Base-by-base conservation (phyloP, 2,113 vertebrate genomes). In the Chamaetylas fuelleborni region DNA sequence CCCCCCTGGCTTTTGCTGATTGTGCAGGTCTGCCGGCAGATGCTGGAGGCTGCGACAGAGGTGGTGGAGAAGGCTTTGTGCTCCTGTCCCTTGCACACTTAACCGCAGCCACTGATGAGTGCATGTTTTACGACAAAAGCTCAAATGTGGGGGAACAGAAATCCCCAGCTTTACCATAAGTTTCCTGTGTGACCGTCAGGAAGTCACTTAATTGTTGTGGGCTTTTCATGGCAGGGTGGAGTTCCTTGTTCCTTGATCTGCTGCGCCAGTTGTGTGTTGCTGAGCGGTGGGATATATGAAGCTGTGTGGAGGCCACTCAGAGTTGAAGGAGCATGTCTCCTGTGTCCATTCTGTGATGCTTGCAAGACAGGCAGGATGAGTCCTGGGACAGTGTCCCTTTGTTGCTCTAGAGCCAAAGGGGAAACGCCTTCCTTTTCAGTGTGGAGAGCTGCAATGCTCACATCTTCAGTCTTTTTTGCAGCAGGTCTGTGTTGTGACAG, bases 11-110 rank as follows among this genome's bases (percentile, higher is more conserved):
- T 81, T 64, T n/a, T 94, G 86, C 79, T 93, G 88, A 83, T 66
- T 45, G 43, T 78, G 86, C 76, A 70, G 67, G 53, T 88, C 80
- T 92, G 79, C 58, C 62, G 76, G 79, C 85, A 94, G 71, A 61
- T 90, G 70, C 70, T 88, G 90, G 62, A 29, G 45, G 28, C 81
- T 65, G 57, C 0, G 0, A n/a, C 0, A 0, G 86, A 80, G 61
- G 64, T 70, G 73, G n/a, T 43, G 60, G 62, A 90, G 69, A 24
- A 61, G 76, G 50, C 2, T 2, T 47, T 54, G 24, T 61, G 47
- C 38, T 86, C 38, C 88, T 56, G 50, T 78, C 34, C 70, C 57
- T 40, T 72, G 40, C 62, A 8, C 34, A 20, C 29, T 62, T 31
- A 71, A 1, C 56, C 0, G 0, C 58, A 88, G 79, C 31, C 58